Percentiles rank a stretch among this genome's conserved stretches.
Conservation (phyloP, 2,113 vertebrate species). For the Ivindomyrus marchei region DNA sequence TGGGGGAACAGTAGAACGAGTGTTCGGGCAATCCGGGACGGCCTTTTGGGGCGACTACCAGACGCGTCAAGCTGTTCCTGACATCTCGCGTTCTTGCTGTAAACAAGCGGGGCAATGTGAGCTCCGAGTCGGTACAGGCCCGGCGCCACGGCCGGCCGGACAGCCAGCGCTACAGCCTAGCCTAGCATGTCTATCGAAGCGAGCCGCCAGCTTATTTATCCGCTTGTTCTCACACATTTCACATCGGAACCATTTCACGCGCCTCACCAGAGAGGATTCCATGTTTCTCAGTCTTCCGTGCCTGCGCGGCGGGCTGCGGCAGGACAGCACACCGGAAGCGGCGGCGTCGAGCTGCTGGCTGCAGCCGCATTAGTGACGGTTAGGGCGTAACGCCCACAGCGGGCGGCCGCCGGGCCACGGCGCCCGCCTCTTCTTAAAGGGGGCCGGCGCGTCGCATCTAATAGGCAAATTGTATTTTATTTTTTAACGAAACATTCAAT, state of each 20-base stretch:
- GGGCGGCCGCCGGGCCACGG: neutral
- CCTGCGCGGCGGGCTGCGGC: neutral
- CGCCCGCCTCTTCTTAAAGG: neutral
- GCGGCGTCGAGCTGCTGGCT: neutral
- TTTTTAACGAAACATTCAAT: neutral
- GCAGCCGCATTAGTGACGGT: neutral
- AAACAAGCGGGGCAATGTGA: neutral
- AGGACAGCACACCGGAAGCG: neutral
- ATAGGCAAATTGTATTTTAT: neutral
- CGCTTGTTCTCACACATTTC: neutral
- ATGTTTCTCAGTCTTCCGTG: slow-evolving; percentile 1
- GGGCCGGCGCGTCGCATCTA: neutral
- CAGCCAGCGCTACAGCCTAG: neutral
- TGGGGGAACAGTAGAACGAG: neutral
- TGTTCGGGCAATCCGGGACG: neutral
- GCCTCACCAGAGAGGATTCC: slow-evolving; percentile 27
- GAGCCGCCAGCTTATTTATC: neutral
- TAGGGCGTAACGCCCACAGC: neutral
- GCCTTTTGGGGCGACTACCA: neutral
- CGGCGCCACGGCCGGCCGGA: neutral
- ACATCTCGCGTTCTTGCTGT: neutral
- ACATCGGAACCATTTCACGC: neutral
- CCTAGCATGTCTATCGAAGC: neutral
- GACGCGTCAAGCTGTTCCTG: neutral
- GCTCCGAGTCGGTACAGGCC: neutral